Conservation (phyloP, 53 echinoderm and acorn worm genomes). For the Holothuria leucospilota region DNA sequence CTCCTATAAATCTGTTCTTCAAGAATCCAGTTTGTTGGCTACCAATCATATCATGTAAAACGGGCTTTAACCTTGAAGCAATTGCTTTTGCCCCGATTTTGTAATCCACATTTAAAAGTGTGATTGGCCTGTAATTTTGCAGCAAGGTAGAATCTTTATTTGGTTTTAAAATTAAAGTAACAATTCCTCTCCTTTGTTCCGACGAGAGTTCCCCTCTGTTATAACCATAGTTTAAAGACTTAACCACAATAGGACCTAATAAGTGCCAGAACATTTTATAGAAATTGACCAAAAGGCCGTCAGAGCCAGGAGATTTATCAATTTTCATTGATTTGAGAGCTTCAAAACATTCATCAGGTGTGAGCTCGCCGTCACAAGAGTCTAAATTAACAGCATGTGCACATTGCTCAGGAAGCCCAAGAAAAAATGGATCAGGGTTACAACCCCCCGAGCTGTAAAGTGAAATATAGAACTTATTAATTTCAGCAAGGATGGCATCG, state of each 20-base stretch:
- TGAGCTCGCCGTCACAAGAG: not conserved
- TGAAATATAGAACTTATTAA: not conserved
- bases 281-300: constrained; percentile 71
- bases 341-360: not conserved
- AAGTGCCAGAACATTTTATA: constrained; percentile 56
- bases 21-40: constrained; percentile 63
- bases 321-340: constrained; percentile 18
- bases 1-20: constrained; percentile 53
- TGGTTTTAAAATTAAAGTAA: constrained; percentile 61
- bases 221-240: constrained; percentile 61
- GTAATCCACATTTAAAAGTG: constrained; percentile 69
- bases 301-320: constrained; percentile 65
- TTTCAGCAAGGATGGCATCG: not conserved
- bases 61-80: constrained; percentile 51
- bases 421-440: not conserved
- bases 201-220: constrained; percentile 34
- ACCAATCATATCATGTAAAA: constrained; percentile 50
- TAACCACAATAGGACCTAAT: constrained; percentile 42
- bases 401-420: not conserved
- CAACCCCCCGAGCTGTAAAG: not conserved
- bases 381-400: not conserved
- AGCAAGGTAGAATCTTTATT: constrained; percentile 52
- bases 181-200: constrained; percentile 60
- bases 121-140: constrained; percentile 67
- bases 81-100: constrained; percentile 60